phyloP scores from a whole-genome alignment of 2,888 invertebrate genomes.

The Rutpela maculata region DNA sequence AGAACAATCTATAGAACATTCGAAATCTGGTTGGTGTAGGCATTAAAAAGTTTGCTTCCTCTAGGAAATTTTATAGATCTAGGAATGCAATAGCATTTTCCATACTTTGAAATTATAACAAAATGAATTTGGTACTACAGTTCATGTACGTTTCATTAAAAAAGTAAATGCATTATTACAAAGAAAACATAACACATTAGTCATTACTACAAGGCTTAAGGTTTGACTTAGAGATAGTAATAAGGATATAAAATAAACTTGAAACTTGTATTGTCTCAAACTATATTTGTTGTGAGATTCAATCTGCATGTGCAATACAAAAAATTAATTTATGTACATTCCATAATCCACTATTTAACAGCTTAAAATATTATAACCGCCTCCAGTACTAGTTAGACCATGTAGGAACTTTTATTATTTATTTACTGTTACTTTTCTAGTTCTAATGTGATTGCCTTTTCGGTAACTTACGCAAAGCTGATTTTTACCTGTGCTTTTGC shows the following conservation, averaged over 20 bases:
- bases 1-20: too few species aligned
- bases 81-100: too few species aligned
- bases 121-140: too few species aligned
- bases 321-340: conserved; percentile 25
- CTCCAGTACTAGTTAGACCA: conserved; percentile 13
- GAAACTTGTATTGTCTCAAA: neutral
- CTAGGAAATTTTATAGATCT: too few species aligned
- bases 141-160: too few species aligned
- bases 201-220: too few species aligned
- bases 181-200: too few species aligned
- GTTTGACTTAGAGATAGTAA: neutral
- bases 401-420: conserved; percentile 16
- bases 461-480: conserved; percentile 21
- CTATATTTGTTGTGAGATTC: neutral
- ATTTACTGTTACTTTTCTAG: conserved; percentile 22
- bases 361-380: conserved; percentile 9
- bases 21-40: too few species aligned
- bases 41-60: too few species aligned
- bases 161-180: too few species aligned
- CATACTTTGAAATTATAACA: too few species aligned
- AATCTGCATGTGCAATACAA: conserved; percentile 32
- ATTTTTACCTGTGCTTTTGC: conserved; percentile 35
- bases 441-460: conserved; percentile 10
- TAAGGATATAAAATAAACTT: neutral
- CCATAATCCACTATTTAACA: conserved; percentile 11